Percentiles rank a stretch among this genome's conserved stretches.
Evolutionary conservation across 2,797 vertebrate species (phyloP).

Genomic region (Melanotaenia maccullochi): DNA sequence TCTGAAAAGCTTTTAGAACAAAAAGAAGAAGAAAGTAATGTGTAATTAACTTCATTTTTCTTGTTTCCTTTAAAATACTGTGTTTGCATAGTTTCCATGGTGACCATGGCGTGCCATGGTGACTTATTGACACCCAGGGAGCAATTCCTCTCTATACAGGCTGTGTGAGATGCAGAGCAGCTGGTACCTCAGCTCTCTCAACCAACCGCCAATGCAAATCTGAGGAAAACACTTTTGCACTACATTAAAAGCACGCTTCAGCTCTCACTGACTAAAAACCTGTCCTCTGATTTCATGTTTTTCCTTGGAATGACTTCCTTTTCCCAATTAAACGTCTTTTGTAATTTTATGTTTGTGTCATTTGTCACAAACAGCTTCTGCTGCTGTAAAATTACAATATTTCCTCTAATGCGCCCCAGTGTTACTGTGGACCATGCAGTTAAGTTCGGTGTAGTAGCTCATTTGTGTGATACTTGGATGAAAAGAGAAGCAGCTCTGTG

Average conservation of each 20-base stretch:
- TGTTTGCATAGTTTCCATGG: constrained; percentile 82
- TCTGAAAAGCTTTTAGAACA: constrained; percentile 9
- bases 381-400: constrained; percentile 2
- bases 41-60: constrained; percentile 67
- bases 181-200: constrained; percentile 77
- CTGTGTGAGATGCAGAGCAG: constrained; percentile 79
- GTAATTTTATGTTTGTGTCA: constrained; percentile 14
- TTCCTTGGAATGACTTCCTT: constrained; percentile 7
- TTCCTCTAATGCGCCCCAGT: constrained; percentile 7
- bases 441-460: constrained; percentile 3
- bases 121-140: constrained; percentile 79
- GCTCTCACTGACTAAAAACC: constrained; percentile 22
- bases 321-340: constrained; percentile 13
- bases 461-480: not conserved
- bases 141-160: constrained; percentile 73
- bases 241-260: constrained; percentile 23
- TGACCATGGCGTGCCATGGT: constrained; percentile 68
- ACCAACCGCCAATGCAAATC: constrained; percentile 71
- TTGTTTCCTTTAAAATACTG: constrained; percentile 61
- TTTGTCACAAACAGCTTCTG: constrained; percentile 23
- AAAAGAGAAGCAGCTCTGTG: constrained; percentile 6
- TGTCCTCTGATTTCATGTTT: not conserved
- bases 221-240: constrained; percentile 34
- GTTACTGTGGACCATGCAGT: constrained; percentile 16
- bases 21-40: constrained; percentile 22